Base-by-base conservation (phyloP, 2,113 vertebrate species). In the Acinonyx jubatus region DNA sequence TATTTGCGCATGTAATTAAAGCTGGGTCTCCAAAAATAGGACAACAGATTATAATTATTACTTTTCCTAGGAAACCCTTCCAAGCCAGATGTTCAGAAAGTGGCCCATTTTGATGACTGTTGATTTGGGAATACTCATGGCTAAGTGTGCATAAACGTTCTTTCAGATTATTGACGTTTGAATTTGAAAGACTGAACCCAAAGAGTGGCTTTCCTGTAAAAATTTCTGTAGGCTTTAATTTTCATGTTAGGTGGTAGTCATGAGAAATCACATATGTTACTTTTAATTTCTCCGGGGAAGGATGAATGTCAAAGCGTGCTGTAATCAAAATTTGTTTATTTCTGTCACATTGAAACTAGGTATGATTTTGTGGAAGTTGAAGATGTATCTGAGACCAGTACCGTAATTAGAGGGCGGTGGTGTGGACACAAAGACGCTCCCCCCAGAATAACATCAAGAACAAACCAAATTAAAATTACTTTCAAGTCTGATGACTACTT, bases 401-500 rank as follows among this genome's bases (percentile, higher is more conserved):
- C 99, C 0, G 98, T 99, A 88, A 99, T 99, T 97, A 99, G 99
- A 99, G 99, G 99, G 50, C 99, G 99, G 38, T 99, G 99, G 99
- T 99, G 99, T 91, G 99, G 99, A 45, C 99, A 99, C 97, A 99
- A 99, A 76, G 99, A 99, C 88, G 98, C 98, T 21, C 99, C 99
- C 55, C 99, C 99, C 29, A 99, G 99, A 97, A 99, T 99, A 98
- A 99, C 98, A 57, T 99, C 99, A 63, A 99, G 99, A 98, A 99
- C 98, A 98, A 99, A 99, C 98, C 98, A 98, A 82, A 99, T 99
- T 97, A 99, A 99, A 98, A 99, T 99, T 98, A 99, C 99, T 93
- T 99, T 99, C 99, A 99, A 99, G 97, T 99, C 99, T 0, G 99
- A 99, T 97, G 99, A 99, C 97, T 99, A 99, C 98, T 99, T 99